Percentiles rank a stretch among this genome's conserved stretches.
Conservation (phyloP, 2,888 invertebrate genomes). For the Orchesella flavescens region DNA sequence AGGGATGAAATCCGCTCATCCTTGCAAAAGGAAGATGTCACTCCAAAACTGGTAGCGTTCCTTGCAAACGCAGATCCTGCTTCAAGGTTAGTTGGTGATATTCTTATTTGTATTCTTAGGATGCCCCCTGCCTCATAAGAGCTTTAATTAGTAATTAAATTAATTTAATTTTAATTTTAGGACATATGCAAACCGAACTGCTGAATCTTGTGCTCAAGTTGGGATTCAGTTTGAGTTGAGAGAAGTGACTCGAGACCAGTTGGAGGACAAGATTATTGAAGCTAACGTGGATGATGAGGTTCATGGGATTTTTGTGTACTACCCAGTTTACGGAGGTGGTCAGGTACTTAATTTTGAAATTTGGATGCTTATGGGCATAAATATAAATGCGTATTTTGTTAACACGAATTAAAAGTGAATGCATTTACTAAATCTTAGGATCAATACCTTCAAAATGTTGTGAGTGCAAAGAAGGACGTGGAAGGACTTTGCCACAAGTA, state of each 20-base stretch:
- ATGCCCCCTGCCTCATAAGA: too few species aligned
- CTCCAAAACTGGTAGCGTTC: constrained; percentile 61
- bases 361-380: background rate
- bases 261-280: constrained; percentile 64
- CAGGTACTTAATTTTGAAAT: constrained; percentile 28
- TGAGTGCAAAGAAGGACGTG: constrained; percentile 65
- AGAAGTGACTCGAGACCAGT: constrained; percentile 60
- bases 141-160: too few species aligned
- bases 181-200: constrained; percentile 60
- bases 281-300: constrained; percentile 65
- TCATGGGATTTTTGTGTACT: constrained; percentile 68
- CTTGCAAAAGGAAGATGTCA: constrained; percentile 47
- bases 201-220: constrained; percentile 55
- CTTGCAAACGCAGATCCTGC: constrained; percentile 65
- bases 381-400: background rate
- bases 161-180: too few species aligned
- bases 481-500: constrained; percentile 66
- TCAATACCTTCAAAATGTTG: constrained; percentile 67
- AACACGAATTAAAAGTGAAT: background rate
- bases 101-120: too few species aligned
- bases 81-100: too few species aligned
- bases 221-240: constrained; percentile 65
- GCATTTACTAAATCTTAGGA: constrained; percentile 31
- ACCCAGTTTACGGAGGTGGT: constrained; percentile 65
- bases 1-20: constrained; percentile 58